Base-by-base conservation (phyloP, 1,140 invertebrate species). In the Oscheius sp. region DNA sequence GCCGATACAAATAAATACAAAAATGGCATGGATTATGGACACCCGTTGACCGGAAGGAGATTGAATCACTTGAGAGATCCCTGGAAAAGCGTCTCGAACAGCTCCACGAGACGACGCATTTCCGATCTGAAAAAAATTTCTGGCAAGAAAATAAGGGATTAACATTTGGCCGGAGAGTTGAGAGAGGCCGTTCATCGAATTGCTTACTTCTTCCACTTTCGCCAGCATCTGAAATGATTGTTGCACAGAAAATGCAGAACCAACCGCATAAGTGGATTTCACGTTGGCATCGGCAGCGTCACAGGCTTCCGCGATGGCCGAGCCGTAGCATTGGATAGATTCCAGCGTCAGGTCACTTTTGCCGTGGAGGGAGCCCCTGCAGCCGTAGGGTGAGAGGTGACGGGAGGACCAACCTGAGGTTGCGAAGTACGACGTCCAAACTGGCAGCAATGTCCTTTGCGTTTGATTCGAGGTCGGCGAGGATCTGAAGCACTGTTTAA, bases 191-290 rank as follows among this genome's bases (percentile, higher is more conserved):
- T 55, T 62, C 64, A 76, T 61, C 7, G 38, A 28, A 13, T 49
- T 35, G 38, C 64, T 76, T 2, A 76, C 52, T 68, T 76, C 75
- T 58, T 76, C 75, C 38, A 69, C 72, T 64, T 76, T 76, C 4
- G 75, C 75, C 29, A 76, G 26, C 70, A 76, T 75, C 72, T 74
- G 70, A 15, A 74, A 75, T 36, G 34, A 4, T 10, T 23, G 18
- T 63, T 63, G 13, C n/a, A 10, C 7, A 58, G 28, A 64, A 64
- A 45, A 65, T 62, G 15, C 20, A 15, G 4, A 64, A 62, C 70
- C 58, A n/a, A 74, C 72, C 1, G 72, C 70, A 45, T 76, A 76
- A 18, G 75, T 76, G 3, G 45, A 34, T 31, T 74, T 76, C 36
- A 76, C 64, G 34, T 74, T 67, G 1, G 64, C 52, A 59, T 76